These are phyloP conservation scores for Ammodramus savannarum DNA, from an alignment of 2,113 vertebrate species.

Conservation along the genomic window DNA sequence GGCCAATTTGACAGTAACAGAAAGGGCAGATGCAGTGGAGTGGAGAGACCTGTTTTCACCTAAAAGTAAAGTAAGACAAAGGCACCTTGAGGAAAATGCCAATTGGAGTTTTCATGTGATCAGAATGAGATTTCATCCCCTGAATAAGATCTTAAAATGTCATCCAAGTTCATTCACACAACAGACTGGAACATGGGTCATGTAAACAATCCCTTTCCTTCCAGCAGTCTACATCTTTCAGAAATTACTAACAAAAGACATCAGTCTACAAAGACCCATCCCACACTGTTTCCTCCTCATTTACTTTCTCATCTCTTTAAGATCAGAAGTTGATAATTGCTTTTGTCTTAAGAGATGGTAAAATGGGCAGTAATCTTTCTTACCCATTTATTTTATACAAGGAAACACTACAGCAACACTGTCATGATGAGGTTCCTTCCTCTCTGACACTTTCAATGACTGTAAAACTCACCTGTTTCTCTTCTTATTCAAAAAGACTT, in stretches of 20 bases:
- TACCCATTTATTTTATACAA: not conserved
- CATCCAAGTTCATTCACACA: not conserved
- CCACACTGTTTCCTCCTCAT: not conserved
- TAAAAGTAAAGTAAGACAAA: not conserved
- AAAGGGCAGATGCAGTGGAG: not conserved
- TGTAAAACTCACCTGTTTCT: not conserved
- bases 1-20: not conserved
- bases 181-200: not conserved
- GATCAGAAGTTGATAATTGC: not conserved
- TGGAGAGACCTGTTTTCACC: not conserved
- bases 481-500: not conserved
- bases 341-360: not conserved
- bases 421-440: not conserved
- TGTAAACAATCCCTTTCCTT: not conserved
- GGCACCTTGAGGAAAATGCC: not conserved
- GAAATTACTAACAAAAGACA: not conserved
- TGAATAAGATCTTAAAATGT: not conserved
- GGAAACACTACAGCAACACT: not conserved
- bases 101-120: not conserved
- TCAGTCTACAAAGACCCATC: not conserved
- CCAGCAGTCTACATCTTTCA: not conserved
- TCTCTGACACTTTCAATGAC: not conserved
- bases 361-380: not conserved
- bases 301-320: not conserved
- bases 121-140: not conserved